Conservation (phyloP, 2,797 vertebrate species). For the Aeoliscus strigatus region DNA sequence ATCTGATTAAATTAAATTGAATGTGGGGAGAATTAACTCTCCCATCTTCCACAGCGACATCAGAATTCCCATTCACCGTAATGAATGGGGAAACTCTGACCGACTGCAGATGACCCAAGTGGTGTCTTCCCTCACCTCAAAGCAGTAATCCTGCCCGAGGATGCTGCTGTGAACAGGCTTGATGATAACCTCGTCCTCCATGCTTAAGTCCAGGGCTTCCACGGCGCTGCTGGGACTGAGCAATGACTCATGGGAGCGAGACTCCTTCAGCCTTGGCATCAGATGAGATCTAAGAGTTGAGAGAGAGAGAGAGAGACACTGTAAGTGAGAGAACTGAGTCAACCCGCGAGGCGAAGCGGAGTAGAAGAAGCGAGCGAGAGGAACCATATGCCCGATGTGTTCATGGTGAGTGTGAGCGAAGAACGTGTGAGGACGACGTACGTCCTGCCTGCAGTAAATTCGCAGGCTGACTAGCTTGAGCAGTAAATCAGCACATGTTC, state of each 20-base stretch:
- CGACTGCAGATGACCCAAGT: slow-evolving; percentile 6
- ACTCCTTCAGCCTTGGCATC: slow-evolving; percentile 99
- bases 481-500: slow-evolving; percentile 17
- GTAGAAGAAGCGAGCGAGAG: slow-evolving; percentile 19
- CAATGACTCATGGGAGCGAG: slow-evolving; percentile 98
- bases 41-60: too few species aligned
- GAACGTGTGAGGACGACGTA: slow-evolving; percentile 39
- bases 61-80: too few species aligned
- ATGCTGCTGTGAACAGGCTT: slow-evolving; percentile 98
- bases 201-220: slow-evolving; percentile 97
- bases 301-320: slow-evolving; percentile 12
- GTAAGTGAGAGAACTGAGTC: slow-evolving; percentile 42
- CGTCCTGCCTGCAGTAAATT: slow-evolving; percentile 29
- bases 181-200: slow-evolving; percentile 98
- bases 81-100: not conserved
- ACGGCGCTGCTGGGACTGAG: slow-evolving; percentile 97
- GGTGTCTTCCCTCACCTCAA: slow-evolving; percentile 67
- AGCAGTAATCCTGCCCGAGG: slow-evolving; percentile 93
- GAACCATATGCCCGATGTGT: slow-evolving; percentile 47
- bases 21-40: too few species aligned
- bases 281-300: slow-evolving; percentile 88
- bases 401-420: slow-evolving; percentile 38
- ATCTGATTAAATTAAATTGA: too few species aligned
- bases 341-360: slow-evolving; percentile 33
- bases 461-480: slow-evolving; percentile 14